Conservation (phyloP, 1,140 invertebrate species). For the Sogatella furcifera region DNA sequence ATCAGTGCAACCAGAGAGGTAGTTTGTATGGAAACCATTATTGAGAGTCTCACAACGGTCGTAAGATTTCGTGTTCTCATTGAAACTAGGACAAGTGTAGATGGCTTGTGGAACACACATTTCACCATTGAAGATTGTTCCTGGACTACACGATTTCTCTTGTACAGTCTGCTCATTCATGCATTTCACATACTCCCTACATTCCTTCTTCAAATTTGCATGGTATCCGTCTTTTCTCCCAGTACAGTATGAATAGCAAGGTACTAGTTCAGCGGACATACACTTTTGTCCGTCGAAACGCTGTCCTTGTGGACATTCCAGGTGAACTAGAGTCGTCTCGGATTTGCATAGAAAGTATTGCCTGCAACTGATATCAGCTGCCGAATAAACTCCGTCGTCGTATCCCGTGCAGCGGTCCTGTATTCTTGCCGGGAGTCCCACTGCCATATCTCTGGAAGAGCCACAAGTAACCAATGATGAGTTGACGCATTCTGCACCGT, state of each 20-base stretch:
- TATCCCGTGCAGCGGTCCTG: constrained; percentile 13
- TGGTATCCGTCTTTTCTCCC: constrained; percentile 22
- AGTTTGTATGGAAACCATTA: constrained; percentile 23
- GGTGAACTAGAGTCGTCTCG: constrained; percentile 30
- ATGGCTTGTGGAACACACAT: constrained; percentile 25
- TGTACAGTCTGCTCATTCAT: constrained; percentile 17
- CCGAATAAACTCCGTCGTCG: constrained; percentile 19
- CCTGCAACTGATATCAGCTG: constrained; percentile 25
- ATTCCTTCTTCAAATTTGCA: constrained; percentile 18
- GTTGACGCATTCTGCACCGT: constrained; percentile 32
- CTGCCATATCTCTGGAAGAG: constrained; percentile 32
- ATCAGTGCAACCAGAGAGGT: constrained; percentile 24
- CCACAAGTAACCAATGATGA: constrained; percentile 30
- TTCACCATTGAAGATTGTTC: constrained; percentile 31
- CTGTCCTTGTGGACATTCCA: constrained; percentile 21
- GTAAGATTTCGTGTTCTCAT: neutral
- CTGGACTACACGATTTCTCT: constrained; percentile 24
- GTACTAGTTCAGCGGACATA: constrained; percentile 12
- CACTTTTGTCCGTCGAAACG: constrained; percentile 21
- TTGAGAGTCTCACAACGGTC: constrained; percentile 11
- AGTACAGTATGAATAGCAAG: constrained; percentile 18
- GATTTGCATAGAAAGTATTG: constrained; percentile 27
- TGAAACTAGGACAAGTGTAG: constrained; percentile 12
- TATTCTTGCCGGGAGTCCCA: constrained; percentile 30
- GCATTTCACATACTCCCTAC: constrained; percentile 28